Conservation (phyloP, 2,888 invertebrate species). For the Zaprionus obscuricornis region DNA sequence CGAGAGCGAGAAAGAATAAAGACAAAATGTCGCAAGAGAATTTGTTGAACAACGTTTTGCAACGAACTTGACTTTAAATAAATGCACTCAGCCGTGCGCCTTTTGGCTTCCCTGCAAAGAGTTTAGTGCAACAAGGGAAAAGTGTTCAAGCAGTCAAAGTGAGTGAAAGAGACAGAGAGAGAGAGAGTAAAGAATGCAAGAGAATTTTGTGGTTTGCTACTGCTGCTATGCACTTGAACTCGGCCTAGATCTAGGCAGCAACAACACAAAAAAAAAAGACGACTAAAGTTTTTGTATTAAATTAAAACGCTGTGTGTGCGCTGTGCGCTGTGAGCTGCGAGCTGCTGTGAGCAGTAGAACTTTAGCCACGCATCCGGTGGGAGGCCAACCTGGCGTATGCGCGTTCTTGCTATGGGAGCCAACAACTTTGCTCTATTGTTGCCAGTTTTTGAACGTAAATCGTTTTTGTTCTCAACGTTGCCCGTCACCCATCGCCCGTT, state of each 20-base stretch:
- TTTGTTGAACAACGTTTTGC: constrained; percentile 59
- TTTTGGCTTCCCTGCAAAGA: too few relatives aligned
- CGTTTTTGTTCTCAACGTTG: constrained; percentile 71
- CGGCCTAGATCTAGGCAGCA: constrained; percentile 45
- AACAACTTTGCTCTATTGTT: constrained; percentile 61
- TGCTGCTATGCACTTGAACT: constrained; percentile 2
- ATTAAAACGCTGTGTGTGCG: constrained; percentile 71
- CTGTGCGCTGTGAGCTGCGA: constrained; percentile 9
- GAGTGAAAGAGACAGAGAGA: too few relatives aligned
- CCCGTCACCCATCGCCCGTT: too few relatives aligned
- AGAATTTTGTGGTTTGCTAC: neutral
- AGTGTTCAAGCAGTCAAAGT: too few relatives aligned
- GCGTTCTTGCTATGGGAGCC: constrained; percentile 23
- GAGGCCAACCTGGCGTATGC: constrained; percentile 55
- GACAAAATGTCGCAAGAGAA: constrained; percentile 40
- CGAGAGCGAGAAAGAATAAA: neutral
- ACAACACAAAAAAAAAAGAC: neutral
- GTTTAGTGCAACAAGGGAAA: too few relatives aligned
- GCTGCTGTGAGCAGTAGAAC: too few relatives aligned
- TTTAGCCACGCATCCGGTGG: too few relatives aligned
- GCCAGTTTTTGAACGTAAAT: constrained; percentile 71
- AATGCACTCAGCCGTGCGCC: constrained; percentile 65
- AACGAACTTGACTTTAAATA: constrained; percentile 72
- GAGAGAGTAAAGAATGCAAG: too few relatives aligned
- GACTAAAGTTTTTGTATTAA: constrained; percentile 75